phyloP scores from a whole-genome alignment of 2,888 invertebrate species.

The Philaethria dido region DNA sequence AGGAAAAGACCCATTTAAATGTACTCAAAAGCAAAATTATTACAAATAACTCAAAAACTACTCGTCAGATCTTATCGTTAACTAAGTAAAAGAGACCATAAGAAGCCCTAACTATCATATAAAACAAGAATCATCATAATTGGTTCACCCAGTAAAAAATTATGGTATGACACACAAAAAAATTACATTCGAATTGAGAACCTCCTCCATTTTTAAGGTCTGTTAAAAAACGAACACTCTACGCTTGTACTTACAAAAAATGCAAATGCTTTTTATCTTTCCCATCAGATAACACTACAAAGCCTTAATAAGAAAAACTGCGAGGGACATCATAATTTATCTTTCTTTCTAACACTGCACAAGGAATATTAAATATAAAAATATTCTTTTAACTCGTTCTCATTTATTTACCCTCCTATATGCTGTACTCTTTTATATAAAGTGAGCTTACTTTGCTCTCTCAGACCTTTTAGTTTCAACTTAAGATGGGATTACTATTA shows the following conservation, averaged over 20 bases:
- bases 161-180: no score
- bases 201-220: no score
- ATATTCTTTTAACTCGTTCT: background rate
- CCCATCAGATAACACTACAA: background rate
- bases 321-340: background rate
- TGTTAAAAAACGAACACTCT: background rate
- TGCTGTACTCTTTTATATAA: background rate
- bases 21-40: no score
- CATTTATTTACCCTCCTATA: background rate
- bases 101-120: no score
- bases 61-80: no score
- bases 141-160: no score
- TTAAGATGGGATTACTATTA: slow-evolving; percentile 7
- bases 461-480: background rate
- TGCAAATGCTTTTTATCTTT: background rate
- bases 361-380: background rate
- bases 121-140: no score
- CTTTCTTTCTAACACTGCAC: background rate
- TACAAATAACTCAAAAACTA: no score
- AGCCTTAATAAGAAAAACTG: slow-evolving; percentile 3
- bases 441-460: background rate
- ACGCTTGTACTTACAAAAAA: background rate
- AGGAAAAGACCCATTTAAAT: no score
- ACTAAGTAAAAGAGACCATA: no score
- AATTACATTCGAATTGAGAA: no score